phyloP scores from a whole-genome alignment of 2,888 invertebrate species.

The Epinotia brunnichana region DNA sequence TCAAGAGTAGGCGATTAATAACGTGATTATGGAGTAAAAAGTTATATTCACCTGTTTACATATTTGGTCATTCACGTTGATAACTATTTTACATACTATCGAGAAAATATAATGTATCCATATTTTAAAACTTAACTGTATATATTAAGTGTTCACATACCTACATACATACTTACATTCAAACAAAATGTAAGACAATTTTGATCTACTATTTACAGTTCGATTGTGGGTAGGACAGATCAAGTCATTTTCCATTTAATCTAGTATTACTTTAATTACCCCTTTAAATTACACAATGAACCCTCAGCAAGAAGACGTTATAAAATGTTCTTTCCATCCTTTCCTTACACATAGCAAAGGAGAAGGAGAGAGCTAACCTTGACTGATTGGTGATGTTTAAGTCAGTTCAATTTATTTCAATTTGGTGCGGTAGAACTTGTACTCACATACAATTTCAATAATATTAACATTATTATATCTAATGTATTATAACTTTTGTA shows the following conservation, averaged over 20 bases:
- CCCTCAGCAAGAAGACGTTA: not conserved
- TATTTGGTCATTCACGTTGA: too few species aligned
- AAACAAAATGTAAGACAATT: not conserved
- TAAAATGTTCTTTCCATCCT: not conserved
- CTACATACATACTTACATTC: slow-evolving; percentile 1
- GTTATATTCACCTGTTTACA: too few species aligned
- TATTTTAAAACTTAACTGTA: too few species aligned
- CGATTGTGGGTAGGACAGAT: not conserved
- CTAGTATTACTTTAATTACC: not conserved
- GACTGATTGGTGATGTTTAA: not conserved
- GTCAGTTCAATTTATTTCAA: not conserved
- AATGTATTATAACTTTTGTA: too few species aligned
- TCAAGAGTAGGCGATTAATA: too few species aligned
- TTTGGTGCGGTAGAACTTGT: too few species aligned
- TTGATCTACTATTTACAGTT: not conserved
- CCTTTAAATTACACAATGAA: not conserved
- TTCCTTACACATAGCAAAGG: not conserved
- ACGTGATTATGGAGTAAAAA: too few species aligned
- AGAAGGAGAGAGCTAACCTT: not conserved
- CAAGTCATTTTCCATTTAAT: not conserved
- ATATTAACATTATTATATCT: too few species aligned
- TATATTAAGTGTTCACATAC: not conserved
- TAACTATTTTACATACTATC: too few species aligned
- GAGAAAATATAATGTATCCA: too few species aligned
- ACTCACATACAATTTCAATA: not conserved